These are phyloP conservation scores for Coelopa frigida DNA, from an alignment of 1,140 invertebrate genomes.

Conservation along the genomic window DNA sequence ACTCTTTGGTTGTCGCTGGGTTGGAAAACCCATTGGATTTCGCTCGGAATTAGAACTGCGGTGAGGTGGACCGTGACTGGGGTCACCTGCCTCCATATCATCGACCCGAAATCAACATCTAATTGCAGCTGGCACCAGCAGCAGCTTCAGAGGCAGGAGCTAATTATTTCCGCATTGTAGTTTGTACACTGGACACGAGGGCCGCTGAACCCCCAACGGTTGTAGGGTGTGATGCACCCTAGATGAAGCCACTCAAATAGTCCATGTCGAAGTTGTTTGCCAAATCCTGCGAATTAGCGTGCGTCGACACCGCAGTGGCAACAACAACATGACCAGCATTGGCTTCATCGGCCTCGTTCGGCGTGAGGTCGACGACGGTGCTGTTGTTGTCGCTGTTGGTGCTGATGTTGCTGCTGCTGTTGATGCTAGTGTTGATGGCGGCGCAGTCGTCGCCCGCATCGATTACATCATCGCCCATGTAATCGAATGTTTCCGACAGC, in stretches of 20 bases:
- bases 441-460: background rate
- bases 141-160: no score
- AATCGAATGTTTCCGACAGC: constrained; percentile 31
- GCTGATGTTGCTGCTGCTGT: background rate
- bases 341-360: background rate
- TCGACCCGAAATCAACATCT: no score
- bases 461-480: constrained; percentile 5
- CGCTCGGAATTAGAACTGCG: no score
- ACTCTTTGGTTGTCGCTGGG: no score
- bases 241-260: constrained; percentile 37
- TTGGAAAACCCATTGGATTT: no score
- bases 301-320: background rate
- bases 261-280: constrained; percentile 35
- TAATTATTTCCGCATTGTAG: no score
- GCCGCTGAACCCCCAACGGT: no score
- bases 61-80: no score
- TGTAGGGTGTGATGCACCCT: background rate
- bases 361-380: background rate
- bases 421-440: background rate
- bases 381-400: background rate
- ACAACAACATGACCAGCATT: background rate
- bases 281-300: constrained; percentile 16
- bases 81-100: no score
- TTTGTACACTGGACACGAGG: no score
- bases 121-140: no score